phyloP scores from a whole-genome alignment of 1,140 invertebrate genomes.

The Neoseiulus cucumeris region DNA sequence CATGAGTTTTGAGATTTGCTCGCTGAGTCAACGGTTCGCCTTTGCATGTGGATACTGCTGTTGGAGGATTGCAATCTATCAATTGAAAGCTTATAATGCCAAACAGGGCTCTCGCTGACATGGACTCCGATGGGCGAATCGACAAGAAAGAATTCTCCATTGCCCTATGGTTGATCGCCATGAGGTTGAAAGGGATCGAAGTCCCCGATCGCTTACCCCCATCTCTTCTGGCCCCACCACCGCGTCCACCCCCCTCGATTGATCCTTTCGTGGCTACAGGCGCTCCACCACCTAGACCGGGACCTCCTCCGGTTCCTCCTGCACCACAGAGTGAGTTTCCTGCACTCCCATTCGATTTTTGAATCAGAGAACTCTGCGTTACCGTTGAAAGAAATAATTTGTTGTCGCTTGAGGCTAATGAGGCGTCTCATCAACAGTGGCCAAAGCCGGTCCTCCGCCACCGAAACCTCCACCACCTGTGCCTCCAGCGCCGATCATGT shows the following conservation, averaged over 20 bases:
- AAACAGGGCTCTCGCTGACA: slow-evolving; percentile 77
- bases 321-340: background rate
- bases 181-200: slow-evolving; percentile 75
- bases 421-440: slow-evolving; percentile 10
- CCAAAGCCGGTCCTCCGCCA: slow-evolving; percentile 18
- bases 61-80: background rate
- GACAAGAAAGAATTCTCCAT: slow-evolving; percentile 91
- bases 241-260: slow-evolving; percentile 16
- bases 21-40: background rate
- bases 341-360: no score
- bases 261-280: slow-evolving; percentile 14
- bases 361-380: no score
- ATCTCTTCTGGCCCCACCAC: slow-evolving; percentile 31
- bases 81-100: no score
- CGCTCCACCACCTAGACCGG: slow-evolving; percentile 20
- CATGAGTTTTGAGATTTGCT: background rate
- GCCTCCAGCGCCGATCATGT: slow-evolving; percentile 16
- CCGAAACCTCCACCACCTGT: slow-evolving; percentile 23
- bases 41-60: background rate
- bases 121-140: slow-evolving; percentile 89
- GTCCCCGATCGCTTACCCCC: slow-evolving; percentile 64
- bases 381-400: no score
- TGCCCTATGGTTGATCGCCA: slow-evolving; percentile 86
- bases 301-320: slow-evolving; percentile 20
- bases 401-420: no score